phyloP scores from a whole-genome alignment of 2,797 vertebrate species.

The Xenops minutus region DNA sequence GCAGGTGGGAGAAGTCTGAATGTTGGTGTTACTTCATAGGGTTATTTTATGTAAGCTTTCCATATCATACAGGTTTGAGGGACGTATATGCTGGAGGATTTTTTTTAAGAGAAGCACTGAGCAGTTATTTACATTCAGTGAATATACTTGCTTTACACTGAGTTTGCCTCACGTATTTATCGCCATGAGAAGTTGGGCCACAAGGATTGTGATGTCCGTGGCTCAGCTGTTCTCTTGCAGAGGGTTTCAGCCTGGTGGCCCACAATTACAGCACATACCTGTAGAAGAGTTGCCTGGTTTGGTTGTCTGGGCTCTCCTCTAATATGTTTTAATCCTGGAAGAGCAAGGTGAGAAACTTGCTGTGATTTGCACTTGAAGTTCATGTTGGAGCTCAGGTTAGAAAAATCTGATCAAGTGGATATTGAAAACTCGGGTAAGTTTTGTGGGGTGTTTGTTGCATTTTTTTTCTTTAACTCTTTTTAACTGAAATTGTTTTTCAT shows the following conservation, averaged over 20 bases:
- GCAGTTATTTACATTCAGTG: background rate
- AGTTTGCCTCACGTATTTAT: background rate
- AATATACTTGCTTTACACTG: background rate
- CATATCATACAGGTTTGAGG: background rate
- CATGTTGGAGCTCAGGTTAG: background rate
- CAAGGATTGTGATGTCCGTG: background rate
- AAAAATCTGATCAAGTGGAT: background rate
- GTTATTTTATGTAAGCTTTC: background rate
- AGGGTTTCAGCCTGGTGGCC: background rate
- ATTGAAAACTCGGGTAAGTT: background rate
- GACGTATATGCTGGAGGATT: fast-evolving
- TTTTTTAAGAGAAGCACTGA: background rate
- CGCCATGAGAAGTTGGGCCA: background rate
- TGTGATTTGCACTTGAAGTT: background rate
- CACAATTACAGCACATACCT: fast-evolving
- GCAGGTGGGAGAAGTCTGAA: background rate
- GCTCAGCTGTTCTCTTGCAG: background rate
- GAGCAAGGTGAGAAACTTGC: background rate
- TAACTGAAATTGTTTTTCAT: background rate
- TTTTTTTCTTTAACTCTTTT: background rate
- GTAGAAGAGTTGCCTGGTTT: background rate
- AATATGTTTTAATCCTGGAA: background rate
- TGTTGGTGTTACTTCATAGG: background rate
- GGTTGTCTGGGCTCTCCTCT: background rate
- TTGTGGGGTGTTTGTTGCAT: background rate